phyloP scores from a whole-genome alignment of 2,113 vertebrate genomes.

The Tor tambroides region DNA sequence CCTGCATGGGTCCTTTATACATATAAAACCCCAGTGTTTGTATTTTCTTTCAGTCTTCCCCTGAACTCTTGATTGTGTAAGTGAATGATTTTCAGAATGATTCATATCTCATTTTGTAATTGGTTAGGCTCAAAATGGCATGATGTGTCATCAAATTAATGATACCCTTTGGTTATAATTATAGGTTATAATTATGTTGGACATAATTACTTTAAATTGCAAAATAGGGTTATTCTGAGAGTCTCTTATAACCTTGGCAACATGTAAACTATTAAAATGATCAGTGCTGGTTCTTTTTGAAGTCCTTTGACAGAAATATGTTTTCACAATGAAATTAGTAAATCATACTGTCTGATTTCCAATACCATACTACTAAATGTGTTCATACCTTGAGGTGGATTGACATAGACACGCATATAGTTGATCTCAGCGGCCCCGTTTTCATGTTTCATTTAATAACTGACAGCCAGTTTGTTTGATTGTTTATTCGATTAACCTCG shows the following conservation, averaged over 20 bases:
- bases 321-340: not conserved
- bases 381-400: not conserved
- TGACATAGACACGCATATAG: not conserved
- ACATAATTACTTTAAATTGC: conserved; percentile 43
- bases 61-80: not conserved
- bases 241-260: not conserved
- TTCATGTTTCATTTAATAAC: conserved; percentile 22
- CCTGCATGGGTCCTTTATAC: not conserved
- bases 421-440: not conserved
- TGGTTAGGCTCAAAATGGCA: conserved; percentile 18
- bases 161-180: conserved; percentile 46
- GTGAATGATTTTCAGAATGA: conserved; percentile 24
- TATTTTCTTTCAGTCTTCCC: not conserved
- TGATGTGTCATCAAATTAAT: conserved; percentile 41
- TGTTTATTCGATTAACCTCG: conserved; percentile 10
- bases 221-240: conserved; percentile 9
- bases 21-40: not conserved
- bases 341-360: not conserved
- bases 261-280: conserved; percentile 1
- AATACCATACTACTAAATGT: not conserved
- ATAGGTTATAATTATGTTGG: conserved; percentile 33
- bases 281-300: conserved; percentile 1
- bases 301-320: not conserved
- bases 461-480: conserved; percentile 12
- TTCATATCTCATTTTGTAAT: conserved; percentile 34